Evolutionary conservation across 2,888 invertebrate species (phyloP), one percentile per base, ranked within the genome.

Genomic region (Folsomia candida): DNA sequence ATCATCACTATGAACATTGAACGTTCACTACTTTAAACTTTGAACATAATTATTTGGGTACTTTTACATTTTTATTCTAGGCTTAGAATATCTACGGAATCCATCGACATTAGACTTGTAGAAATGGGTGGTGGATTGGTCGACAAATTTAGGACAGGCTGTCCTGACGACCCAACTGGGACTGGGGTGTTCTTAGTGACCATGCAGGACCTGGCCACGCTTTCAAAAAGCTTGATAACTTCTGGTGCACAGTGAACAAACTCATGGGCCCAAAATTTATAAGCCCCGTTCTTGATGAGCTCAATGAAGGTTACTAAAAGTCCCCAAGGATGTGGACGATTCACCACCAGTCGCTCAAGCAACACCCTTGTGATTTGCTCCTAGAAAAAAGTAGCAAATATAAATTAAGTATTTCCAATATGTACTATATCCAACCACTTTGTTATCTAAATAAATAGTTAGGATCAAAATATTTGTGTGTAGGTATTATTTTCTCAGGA

Each of bases 181-280:
- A 69, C 73, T 26, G 73, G 68, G 51, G 70, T 73, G 47, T 69
- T 78, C 59, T 78, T 79, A 14, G 75, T 77, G 18, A 91, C 91
- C 89, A 95, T 93, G 85, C 97, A 97, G 0, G 97, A 97, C 75
- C 94, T 89, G 25, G 97, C 97, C 77, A 97, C 97, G 1, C 95
- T 96, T 82, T 97, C 96, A 84, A 97, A 96, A 81, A 97, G 87
- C 95, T 97, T 97, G 86, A 97, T 97, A 81, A 99, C 98, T 86
- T 99, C 99, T 1, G 98, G 97, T 24, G 99, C 98, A 84, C 99
- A 99, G 82, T 97, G 96, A 1, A 99, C 98, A 85, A 99, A 99
- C 82, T 99, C 97, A 82, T 99, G 98, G 77, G 91, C 90, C 98
- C 99, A 99, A 85, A 99, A 99, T 84, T 97, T 96, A 86, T 97